Percentiles rank a stretch among this genome's conserved stretches.
phyloP scores from a whole-genome alignment of 2,113 vertebrate species.

The Malurus cyaneus region DNA sequence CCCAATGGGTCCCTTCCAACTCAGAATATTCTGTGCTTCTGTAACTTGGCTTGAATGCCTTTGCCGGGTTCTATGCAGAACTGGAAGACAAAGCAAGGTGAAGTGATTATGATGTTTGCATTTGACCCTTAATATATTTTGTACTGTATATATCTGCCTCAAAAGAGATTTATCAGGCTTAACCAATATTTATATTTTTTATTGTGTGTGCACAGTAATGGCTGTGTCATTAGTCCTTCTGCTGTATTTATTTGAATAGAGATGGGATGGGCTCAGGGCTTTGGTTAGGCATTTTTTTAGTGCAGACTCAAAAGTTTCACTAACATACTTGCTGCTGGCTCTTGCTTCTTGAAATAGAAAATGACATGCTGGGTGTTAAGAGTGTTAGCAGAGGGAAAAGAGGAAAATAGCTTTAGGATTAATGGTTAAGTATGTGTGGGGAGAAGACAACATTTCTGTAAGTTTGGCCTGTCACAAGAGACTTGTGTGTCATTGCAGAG shows the following conservation, averaged over 20 bases:
- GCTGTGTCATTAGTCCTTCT: not conserved
- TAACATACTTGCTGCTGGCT: not conserved
- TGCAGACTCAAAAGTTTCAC: not conserved
- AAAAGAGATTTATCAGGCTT: not conserved
- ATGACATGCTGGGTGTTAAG: not conserved
- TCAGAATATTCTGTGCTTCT: not conserved
- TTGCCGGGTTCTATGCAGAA: not conserved
- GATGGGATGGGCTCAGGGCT: not conserved
- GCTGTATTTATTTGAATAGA: not conserved
- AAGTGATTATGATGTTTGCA: not conserved
- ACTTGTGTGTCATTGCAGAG: not conserved
- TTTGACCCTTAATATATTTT: not conserved
- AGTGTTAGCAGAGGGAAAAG: not conserved
- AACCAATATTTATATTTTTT: not conserved
- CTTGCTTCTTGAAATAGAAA: not conserved
- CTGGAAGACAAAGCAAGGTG: not conserved
- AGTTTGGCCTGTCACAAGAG: not conserved
- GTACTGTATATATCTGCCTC: constrained; percentile 33
- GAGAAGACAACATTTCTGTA: rapidly evolving
- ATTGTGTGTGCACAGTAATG: not conserved
- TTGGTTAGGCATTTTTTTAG: not conserved
- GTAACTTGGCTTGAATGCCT: not conserved
- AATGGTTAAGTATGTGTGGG: not conserved
- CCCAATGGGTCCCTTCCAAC: not conserved
- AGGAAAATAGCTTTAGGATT: not conserved